These are phyloP conservation scores for Troides aeacus DNA, from an alignment of 2,888 invertebrate species.

Conservation along the genomic window DNA sequence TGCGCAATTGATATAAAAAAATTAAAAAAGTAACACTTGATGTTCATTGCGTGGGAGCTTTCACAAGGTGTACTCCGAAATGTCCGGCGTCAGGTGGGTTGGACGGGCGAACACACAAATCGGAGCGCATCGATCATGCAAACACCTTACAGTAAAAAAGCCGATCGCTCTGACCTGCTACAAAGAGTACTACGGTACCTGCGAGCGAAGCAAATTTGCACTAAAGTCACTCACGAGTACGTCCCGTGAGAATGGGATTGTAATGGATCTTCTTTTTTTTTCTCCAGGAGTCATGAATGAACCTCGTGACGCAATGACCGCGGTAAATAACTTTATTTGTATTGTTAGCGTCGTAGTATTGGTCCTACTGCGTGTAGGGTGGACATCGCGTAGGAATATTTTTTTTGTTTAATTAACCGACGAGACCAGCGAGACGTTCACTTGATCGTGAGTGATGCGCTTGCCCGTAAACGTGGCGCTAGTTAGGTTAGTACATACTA, in stretches of 20 bases:
- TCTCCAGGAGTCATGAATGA: slow-evolving; percentile 57
- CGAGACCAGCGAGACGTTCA: no score
- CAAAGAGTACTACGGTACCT: slow-evolving; percentile 36
- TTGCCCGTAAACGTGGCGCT: no score
- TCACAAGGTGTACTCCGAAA: slow-evolving; percentile 48
- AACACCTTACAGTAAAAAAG: slow-evolving; percentile 45
- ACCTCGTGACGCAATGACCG: slow-evolving; percentile 65
- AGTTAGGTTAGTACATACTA: no score
- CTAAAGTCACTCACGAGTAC: slow-evolving; percentile 41
- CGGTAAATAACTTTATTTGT: slow-evolving; percentile 71
- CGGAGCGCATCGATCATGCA: slow-evolving; percentile 69
- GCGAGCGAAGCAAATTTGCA: slow-evolving; percentile 32
- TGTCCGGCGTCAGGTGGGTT: slow-evolving; percentile 44
- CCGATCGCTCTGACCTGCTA: slow-evolving; percentile 41
- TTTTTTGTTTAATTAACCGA: no score
- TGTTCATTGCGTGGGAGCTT: slow-evolving; percentile 58
- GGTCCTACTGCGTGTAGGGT: slow-evolving; percentile 47
- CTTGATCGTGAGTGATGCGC: no score
- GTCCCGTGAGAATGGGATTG: slow-evolving; percentile 59
- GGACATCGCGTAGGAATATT: slow-evolving; percentile 33
- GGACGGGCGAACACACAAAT: slow-evolving; percentile 69
- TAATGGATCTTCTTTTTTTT: slow-evolving; percentile 41
- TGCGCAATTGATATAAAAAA: no score
- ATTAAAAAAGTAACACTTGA: background rate
- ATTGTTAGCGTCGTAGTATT: slow-evolving; percentile 47